phyloP scores from a whole-genome alignment of 2,797 vertebrate genomes.

The Tenualosa thibaudeaui region DNA sequence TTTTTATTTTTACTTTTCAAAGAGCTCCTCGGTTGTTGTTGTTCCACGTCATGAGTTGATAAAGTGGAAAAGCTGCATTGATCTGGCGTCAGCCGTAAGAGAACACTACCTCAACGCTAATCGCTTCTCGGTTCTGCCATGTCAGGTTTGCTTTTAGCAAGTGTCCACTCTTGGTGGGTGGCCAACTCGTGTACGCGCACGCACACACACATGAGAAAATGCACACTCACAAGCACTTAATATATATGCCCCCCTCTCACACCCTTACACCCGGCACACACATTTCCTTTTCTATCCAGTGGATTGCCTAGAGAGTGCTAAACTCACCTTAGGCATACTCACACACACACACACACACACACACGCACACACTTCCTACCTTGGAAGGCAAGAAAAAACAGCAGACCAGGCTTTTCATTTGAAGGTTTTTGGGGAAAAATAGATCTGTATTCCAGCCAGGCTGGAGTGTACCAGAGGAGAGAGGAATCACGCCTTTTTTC shows the following conservation, averaged over 20 bases:
- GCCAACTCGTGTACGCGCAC: neutral
- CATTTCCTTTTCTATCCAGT: neutral
- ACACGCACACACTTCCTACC: neutral
- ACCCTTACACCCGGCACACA: neutral
- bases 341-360: neutral
- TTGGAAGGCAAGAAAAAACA: neutral
- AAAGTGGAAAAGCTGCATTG: slow-evolving; percentile 80
- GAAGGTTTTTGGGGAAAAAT: neutral
- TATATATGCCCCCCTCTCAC: neutral
- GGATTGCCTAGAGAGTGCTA: neutral
- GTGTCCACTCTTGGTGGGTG: slow-evolving; percentile 10
- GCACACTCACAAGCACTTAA: neutral
- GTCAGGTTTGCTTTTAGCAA: slow-evolving; percentile 67
- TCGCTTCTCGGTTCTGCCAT: slow-evolving; percentile 75
- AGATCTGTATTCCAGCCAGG: neutral
- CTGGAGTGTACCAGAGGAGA: neutral
- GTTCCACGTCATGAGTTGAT: slow-evolving; percentile 83
- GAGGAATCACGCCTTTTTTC: neutral
- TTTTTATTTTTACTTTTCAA: slow-evolving; percentile 33
- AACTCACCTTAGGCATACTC: neutral
- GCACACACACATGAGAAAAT: neutral
- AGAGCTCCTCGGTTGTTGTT: slow-evolving; percentile 74
- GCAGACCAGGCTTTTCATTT: neutral
- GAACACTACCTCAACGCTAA: slow-evolving; percentile 56
- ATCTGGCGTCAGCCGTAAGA: slow-evolving; percentile 74